phyloP scores from a whole-genome alignment of 1,140 invertebrate species.

The Palaemon carinicauda region DNA sequence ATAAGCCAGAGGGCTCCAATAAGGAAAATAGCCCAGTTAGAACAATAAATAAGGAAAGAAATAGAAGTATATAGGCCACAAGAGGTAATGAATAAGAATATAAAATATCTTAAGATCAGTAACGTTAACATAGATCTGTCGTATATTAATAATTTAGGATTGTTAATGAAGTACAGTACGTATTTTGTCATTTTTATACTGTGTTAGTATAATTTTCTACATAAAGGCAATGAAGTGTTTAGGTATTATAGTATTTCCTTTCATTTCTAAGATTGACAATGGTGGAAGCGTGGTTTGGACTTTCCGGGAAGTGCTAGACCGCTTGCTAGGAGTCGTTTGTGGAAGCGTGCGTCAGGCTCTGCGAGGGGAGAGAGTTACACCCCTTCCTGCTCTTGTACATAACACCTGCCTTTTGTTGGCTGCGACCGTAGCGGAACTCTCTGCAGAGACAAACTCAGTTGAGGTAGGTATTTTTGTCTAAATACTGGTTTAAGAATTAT shows the following conservation, averaged over 20 bases:
- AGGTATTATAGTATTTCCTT: background rate
- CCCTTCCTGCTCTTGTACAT: conserved; percentile 74
- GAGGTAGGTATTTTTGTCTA: conserved; percentile 48
- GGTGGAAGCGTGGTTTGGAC: conserved; percentile 70
- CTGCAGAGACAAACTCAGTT: conserved; percentile 73
- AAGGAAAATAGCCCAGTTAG: too few species aligned
- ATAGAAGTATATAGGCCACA: too few species aligned
- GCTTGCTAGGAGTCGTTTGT: conserved; percentile 81
- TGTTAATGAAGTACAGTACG: background rate
- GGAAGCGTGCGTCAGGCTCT: conserved; percentile 78
- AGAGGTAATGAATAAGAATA: too few species aligned
- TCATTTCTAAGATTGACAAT: conserved; percentile 30
- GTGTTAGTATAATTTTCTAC: too few species aligned
- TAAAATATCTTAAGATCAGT: too few species aligned
- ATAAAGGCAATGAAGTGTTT: background rate
- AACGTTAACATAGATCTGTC: too few species aligned
- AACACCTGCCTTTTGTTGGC: conserved; percentile 87
- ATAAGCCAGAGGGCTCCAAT: too few species aligned
- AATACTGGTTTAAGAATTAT: background rate
- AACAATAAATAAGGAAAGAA: too few species aligned
- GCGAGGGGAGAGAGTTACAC: conserved; percentile 69
- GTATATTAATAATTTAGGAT: too few species aligned
- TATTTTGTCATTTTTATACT: background rate
- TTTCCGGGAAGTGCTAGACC: conserved; percentile 84
- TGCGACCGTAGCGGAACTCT: conserved; percentile 86